These are phyloP conservation scores for Steromphala cineraria DNA, from an alignment of 2,888 invertebrate genomes.

Conservation along the genomic window DNA sequence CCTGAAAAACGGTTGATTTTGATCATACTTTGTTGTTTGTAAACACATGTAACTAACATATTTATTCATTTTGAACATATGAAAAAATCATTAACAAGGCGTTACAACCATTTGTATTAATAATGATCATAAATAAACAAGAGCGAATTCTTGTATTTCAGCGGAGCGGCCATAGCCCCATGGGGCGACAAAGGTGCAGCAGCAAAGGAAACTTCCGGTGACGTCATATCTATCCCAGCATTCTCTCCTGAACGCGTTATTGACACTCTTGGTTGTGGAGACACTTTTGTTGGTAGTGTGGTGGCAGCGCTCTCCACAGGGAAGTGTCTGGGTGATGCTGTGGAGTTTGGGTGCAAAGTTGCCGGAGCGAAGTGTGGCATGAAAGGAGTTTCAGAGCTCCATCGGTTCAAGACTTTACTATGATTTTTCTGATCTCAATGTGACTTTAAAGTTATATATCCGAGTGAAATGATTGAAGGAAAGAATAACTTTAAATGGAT, in stretches of 20 bases:
- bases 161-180: constrained; percentile 76
- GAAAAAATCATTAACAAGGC: no score
- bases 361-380: constrained; percentile 79
- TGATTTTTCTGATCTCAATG: no score
- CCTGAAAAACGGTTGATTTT: no score
- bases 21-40: no score
- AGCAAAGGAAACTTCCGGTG: constrained; percentile 47
- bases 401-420: neutral
- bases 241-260: constrained; percentile 78
- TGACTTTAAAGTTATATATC: neutral
- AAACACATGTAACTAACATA: no score
- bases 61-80: no score
- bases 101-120: no score
- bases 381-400: neutral
- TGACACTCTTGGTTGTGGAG: constrained; percentile 83
- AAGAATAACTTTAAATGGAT: no score
- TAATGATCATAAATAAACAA: no score
- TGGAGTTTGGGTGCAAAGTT: constrained; percentile 80
- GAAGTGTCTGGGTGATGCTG: constrained; percentile 75
- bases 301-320: constrained; percentile 78
- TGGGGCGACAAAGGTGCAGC: constrained; percentile 82
- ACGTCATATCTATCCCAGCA: constrained; percentile 76
- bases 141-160: constrained; percentile 32
- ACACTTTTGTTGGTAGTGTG: constrained; percentile 82
- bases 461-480: neutral